Conservation (phyloP, 2,888 invertebrate species). For the Cerastoderma edule region DNA sequence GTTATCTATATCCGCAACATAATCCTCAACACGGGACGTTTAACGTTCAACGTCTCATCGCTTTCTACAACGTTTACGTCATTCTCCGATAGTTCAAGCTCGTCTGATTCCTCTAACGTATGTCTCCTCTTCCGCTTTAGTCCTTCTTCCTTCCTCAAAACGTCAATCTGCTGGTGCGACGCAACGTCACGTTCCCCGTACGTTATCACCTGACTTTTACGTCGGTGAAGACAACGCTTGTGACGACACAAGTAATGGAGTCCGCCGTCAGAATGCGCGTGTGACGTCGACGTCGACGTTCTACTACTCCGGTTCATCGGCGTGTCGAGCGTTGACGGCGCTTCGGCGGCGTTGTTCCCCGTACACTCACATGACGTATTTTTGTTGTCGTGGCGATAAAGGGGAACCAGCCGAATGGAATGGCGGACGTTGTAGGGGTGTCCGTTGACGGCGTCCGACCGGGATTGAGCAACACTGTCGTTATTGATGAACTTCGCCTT, state of each 20-base stretch:
- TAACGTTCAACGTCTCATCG: neutral
- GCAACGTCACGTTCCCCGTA: slow-evolving; percentile 53
- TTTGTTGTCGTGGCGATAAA: slow-evolving; percentile 43
- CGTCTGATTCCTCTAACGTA: neutral
- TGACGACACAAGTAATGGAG: slow-evolving; percentile 68
- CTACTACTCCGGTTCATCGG: slow-evolving; percentile 58
- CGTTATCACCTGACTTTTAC: slow-evolving; percentile 33
- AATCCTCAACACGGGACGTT: slow-evolving; percentile 12
- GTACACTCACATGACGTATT: slow-evolving; percentile 11
- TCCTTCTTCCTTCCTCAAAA: slow-evolving; percentile 15
- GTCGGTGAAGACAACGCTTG: slow-evolving; percentile 63
- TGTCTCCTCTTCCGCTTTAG: neutral
- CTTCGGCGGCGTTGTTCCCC: slow-evolving; percentile 36
- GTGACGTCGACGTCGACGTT: slow-evolving; percentile 58
- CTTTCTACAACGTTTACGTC: no score
- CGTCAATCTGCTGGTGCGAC: slow-evolving; percentile 63
- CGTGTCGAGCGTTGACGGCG: slow-evolving; percentile 62
- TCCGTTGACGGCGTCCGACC: slow-evolving; percentile 36
- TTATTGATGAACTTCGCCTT: slow-evolving; percentile 68
- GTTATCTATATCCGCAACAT: slow-evolving; percentile 15
- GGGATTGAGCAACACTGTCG: slow-evolving; percentile 41
- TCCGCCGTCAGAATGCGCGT: slow-evolving; percentile 71
- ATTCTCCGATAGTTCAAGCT: no score
- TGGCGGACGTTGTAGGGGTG: slow-evolving; percentile 53
- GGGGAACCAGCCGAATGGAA: slow-evolving; percentile 53